Conservation (phyloP, 2,888 invertebrate species). For the Scaptomyza polygonia region DNA sequence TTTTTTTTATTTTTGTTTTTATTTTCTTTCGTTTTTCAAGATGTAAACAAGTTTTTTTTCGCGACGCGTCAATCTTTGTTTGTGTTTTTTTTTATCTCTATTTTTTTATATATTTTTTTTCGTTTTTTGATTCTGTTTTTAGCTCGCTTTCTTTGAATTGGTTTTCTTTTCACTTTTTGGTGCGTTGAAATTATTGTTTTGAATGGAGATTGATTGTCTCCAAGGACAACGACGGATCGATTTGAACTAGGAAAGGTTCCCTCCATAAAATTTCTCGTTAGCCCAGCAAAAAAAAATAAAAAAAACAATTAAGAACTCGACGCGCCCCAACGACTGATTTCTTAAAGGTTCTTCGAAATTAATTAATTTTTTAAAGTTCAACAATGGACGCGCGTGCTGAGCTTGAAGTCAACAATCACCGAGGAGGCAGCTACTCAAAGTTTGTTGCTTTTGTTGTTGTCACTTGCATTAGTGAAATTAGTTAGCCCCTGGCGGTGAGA, state of each 20-base stretch:
- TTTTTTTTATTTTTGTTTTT: conserved; percentile 11
- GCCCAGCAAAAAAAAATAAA: conserved; percentile 35
- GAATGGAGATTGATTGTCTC: conserved; percentile 82
- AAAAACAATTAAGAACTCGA: conserved; percentile 58
- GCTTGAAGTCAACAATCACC: conserved; percentile 59
- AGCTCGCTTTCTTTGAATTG: conserved; percentile 27
- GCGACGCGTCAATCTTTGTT: conserved; percentile 56
- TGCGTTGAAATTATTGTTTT: conserved; percentile 76
- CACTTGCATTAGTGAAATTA: conserved; percentile 77
- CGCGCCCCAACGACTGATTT: conserved; percentile 31
- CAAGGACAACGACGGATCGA: conserved; percentile 74
- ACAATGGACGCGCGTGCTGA: conserved; percentile 48
- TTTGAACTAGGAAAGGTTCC: conserved; percentile 45
- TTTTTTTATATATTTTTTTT: conserved; percentile 34
- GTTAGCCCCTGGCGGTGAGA: conserved; percentile 20
- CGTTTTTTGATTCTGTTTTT: conserved; percentile 40
- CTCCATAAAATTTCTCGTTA: conserved; percentile 44
- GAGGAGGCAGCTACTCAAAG: not conserved
- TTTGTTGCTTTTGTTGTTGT: conserved; percentile 49
- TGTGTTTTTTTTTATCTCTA: conserved; percentile 32
- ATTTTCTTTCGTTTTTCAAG: conserved; percentile 61
- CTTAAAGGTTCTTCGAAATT: conserved; percentile 72
- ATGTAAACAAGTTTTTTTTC: conserved; percentile 81
- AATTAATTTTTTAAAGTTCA: conserved; percentile 78
- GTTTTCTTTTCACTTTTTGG: conserved; percentile 69